Evolutionary conservation across 2,888 invertebrate species (phyloP).

Genomic region (Acleris literana): DNA sequence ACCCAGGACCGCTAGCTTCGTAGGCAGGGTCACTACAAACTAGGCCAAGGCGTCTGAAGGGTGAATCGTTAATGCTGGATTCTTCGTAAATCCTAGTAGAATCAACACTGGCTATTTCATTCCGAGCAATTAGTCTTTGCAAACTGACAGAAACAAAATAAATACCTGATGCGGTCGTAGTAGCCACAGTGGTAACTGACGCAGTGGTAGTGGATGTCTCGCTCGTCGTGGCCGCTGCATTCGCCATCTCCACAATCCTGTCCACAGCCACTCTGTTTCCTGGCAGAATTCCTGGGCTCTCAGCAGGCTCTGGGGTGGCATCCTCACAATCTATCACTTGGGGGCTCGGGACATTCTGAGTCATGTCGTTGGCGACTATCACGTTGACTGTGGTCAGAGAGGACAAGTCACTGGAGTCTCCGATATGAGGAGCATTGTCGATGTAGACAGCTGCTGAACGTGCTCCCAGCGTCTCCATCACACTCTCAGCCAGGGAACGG

Average conservation of each 20-base stretch:
- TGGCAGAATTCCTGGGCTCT: conserved; percentile 57
- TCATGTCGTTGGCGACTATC: conserved; percentile 73
- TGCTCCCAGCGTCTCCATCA: conserved; percentile 79
- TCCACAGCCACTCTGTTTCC: conserved; percentile 73
- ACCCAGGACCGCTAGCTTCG: no score
- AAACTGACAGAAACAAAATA: no score
- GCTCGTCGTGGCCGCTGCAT: conserved; percentile 50
- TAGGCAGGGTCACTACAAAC: no score
- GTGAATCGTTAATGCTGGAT: no score
- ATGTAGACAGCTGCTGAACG: conserved; percentile 77
- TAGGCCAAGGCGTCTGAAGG: no score
- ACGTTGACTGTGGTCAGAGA: conserved; percentile 78
- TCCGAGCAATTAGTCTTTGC: no score
- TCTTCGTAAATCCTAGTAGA: no score
- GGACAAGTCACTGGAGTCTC: conserved; percentile 70
- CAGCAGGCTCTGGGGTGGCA: conserved; percentile 50
- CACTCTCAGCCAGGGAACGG: conserved; percentile 76
- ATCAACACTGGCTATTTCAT: no score
- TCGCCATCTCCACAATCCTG: conserved; percentile 70
- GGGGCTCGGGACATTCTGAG: conserved; percentile 59
- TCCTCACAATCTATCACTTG: conserved; percentile 57
- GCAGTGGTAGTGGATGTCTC: conserved; percentile 51
- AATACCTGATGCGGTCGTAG: conserved; percentile 77
- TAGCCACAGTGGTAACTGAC: conserved; percentile 62
- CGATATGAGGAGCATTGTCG: conserved; percentile 62